Conservation (phyloP, 2,888 invertebrate species). For the Morinoia aosen region DNA sequence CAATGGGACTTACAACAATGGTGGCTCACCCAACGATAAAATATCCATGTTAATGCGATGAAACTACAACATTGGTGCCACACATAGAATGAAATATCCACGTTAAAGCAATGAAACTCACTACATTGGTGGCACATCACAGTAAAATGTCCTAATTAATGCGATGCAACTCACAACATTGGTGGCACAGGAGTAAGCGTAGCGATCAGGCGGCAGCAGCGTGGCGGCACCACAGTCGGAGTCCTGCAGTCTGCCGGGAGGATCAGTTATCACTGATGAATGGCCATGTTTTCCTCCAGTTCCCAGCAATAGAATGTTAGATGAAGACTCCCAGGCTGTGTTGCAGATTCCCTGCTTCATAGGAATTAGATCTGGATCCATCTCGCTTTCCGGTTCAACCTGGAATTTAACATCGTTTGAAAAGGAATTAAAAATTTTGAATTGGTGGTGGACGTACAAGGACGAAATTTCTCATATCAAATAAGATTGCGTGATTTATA, state of each 20-base stretch:
- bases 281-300: neutral
- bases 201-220: slow-evolving; percentile 59
- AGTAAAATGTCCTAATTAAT: neutral
- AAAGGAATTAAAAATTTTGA: neutral
- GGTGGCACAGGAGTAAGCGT: slow-evolving; percentile 52
- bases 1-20: no score
- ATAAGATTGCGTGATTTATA: no score
- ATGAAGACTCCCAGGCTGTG: neutral
- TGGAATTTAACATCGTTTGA: neutral
- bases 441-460: neutral
- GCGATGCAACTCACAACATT: neutral
- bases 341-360: slow-evolving; percentile 48
- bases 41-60: neutral
- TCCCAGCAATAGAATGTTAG: no score
- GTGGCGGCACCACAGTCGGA: slow-evolving; percentile 38
- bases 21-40: no score
- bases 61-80: neutral
- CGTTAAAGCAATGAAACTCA: no score
- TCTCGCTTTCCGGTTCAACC: slow-evolving; percentile 62
- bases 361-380: slow-evolving; percentile 61
- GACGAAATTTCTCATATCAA: no score
- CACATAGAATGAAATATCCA: neutral
- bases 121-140: no score
- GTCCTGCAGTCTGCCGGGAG: neutral
- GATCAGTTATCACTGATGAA: neutral